A percentile compares a stretch with the other conserved stretches of the same genome.
phyloP scores from a whole-genome alignment of 2,113 vertebrate species.

The Spheniscus mendiculus region DNA sequence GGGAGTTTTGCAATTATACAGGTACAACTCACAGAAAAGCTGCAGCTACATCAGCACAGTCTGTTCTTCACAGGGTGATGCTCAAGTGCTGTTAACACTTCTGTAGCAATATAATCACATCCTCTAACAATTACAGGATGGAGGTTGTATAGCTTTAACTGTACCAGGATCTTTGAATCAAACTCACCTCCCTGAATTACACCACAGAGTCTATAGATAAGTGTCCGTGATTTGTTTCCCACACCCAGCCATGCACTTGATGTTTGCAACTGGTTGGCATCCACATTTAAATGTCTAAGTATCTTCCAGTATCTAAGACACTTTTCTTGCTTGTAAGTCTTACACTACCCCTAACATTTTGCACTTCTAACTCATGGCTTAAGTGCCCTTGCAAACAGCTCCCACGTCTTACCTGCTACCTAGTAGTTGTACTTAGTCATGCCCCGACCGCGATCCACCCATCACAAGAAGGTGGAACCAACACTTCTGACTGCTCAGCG shows the following conservation, averaged over 20 bases:
- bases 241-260: neutral
- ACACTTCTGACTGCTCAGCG: fast-evolving
- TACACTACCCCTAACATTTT: neutral
- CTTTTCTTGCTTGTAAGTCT: neutral
- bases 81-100: neutral
- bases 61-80: neutral
- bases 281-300: neutral
- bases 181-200: neutral
- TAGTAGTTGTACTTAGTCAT: neutral
- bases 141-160: neutral
- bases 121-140: neutral
- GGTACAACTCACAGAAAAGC: neutral
- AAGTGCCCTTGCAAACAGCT: neutral
- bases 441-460: neutral
- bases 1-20: fast-evolving
- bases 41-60: neutral
- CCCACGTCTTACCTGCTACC: neutral
- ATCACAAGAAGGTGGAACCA: neutral
- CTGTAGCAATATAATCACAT: neutral
- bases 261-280: neutral
- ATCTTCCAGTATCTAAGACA: fast-evolving
- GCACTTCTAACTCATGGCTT: neutral
- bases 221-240: neutral
- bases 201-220: neutral
- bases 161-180: fast-evolving